Evolutionary conservation across 2,797 vertebrate genomes (phyloP).

Genomic region (Florisuga fusca): DNA sequence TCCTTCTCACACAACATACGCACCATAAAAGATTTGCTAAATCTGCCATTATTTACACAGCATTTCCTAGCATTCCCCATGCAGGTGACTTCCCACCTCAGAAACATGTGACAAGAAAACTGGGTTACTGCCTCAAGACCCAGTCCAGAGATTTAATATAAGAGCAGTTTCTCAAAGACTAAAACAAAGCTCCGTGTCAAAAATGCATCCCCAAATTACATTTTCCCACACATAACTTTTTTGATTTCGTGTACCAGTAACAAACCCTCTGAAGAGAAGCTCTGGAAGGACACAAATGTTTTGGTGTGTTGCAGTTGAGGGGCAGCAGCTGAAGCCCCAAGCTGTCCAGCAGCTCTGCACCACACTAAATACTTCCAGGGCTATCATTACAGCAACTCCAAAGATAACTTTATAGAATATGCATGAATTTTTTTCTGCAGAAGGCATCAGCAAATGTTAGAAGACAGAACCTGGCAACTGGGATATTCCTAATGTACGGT

Average conservation of each 20-base stretch:
- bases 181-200: neutral
- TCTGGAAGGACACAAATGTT: neutral
- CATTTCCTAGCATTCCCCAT: too few relatives aligned
- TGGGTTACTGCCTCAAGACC: neutral
- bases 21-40: neutral
- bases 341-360: neutral
- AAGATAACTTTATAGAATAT: neutral
- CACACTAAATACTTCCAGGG: neutral
- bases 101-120: neutral
- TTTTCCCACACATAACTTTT: neutral
- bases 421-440: neutral
- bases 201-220: neutral
- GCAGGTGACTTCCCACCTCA: neutral
- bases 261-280: neutral
- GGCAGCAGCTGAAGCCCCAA: neutral
- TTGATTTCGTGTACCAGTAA: neutral
- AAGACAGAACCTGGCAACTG: neutral
- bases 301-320: neutral
- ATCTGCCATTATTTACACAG: neutral
- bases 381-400: neutral
- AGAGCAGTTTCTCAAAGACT: neutral
- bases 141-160: neutral
- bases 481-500: neutral
- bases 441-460: neutral
- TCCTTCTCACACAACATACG: rapidly evolving